Evolutionary conservation across 2,888 invertebrate species (phyloP).

Genomic region (Drosophila neotestacea): DNA sequence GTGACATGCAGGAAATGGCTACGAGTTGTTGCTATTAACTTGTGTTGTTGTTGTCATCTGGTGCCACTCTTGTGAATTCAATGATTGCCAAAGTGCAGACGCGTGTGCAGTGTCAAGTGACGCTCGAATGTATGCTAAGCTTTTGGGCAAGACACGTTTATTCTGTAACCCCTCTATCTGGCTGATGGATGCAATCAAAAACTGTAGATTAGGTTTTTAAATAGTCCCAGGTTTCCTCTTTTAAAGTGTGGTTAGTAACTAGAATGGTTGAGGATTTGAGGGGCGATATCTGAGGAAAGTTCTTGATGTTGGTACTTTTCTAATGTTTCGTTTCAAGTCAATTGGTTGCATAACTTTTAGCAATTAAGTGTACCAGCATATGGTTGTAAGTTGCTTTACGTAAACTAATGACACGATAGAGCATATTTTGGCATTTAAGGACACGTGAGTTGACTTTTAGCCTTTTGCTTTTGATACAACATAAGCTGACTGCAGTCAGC

Average conservation of each 20-base stretch:
- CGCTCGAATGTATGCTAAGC: slow-evolving; percentile 52
- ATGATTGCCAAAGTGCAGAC: slow-evolving; percentile 49
- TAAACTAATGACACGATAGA: slow-evolving; percentile 18
- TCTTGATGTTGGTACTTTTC: background rate
- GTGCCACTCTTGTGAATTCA: slow-evolving; percentile 25
- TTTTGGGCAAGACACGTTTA: slow-evolving; percentile 32
- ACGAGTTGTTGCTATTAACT: slow-evolving; percentile 24
- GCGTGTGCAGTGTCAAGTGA: slow-evolving; percentile 42
- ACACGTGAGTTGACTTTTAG: slow-evolving; percentile 16
- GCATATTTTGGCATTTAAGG: background rate
- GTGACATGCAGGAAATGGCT: slow-evolving; percentile 46
- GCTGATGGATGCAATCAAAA: slow-evolving; percentile 4
- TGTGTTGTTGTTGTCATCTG: slow-evolving; percentile 5
- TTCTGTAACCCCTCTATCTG: background rate
- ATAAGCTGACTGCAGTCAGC: slow-evolving; percentile 17
- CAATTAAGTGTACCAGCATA: background rate
- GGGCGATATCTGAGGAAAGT: background rate
- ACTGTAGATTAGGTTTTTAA: background rate
- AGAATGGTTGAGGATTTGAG: background rate
- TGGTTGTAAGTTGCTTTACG: slow-evolving; percentile 3
- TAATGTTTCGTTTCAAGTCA: background rate
- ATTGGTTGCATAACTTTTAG: slow-evolving; percentile 3
- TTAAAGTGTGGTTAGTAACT: background rate
- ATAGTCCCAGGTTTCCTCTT: background rate
- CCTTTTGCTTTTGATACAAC: slow-evolving; percentile 19